Evolutionary conservation across 2,797 vertebrate species (phyloP).

Genomic region (Xiphorhynchus erythropygius): DNA sequence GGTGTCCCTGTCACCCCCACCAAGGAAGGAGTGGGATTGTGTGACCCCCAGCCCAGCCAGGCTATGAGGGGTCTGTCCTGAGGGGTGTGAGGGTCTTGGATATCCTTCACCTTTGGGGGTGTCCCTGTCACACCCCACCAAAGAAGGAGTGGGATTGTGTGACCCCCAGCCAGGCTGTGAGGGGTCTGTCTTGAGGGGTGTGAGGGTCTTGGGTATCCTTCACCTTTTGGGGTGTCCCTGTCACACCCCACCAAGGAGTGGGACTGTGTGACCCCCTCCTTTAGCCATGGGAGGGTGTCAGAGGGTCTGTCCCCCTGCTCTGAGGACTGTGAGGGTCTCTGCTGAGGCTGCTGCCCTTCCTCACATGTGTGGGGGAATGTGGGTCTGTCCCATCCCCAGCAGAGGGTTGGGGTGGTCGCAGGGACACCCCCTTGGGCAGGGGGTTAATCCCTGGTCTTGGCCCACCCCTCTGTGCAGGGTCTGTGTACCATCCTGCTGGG

Average conservation of each 20-base stretch:
- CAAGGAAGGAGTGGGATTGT: background rate
- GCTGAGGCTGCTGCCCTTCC: background rate
- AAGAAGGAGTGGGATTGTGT: background rate
- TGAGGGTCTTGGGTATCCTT: background rate
- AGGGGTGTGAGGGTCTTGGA: no score
- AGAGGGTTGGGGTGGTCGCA: background rate
- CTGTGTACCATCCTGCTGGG: accelerated
- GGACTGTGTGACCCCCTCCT: background rate
- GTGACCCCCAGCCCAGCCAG: background rate
- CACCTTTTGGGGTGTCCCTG: background rate
- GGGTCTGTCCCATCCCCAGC: background rate
- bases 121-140: no score
- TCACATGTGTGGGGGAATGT: accelerated
- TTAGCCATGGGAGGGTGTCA: background rate
- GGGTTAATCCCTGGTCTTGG: background rate
- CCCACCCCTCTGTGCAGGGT: no score
- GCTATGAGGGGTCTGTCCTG: background rate
- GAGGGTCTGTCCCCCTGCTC: background rate
- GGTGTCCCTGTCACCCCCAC: no score
- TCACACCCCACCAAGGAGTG: background rate
- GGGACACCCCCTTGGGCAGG: background rate
- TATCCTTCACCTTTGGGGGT: no score
- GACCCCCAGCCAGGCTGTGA: background rate
- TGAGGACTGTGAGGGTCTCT: background rate
- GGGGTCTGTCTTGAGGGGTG: background rate